Conservation (phyloP, 2,888 invertebrate species). For the Pristionchus fissidentatus region DNA sequence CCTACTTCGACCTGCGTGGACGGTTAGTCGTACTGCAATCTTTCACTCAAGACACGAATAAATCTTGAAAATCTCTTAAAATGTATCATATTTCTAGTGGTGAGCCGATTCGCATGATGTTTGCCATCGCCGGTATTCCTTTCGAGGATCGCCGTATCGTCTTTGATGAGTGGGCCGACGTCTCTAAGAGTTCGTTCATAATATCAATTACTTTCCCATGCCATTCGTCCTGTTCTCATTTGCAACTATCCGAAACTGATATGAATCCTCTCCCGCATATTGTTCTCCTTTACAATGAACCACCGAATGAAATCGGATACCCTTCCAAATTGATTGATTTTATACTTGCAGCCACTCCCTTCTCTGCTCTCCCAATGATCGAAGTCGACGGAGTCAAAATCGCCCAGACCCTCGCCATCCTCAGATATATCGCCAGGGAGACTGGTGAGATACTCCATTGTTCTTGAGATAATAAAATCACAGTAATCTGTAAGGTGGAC, state of each 20-base stretch:
- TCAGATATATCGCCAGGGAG: conserved; percentile 17
- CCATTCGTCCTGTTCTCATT: no score
- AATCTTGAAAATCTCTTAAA: neutral
- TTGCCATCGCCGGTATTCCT: neutral
- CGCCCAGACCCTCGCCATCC: conserved; percentile 20
- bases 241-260: no score
- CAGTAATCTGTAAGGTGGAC: neutral
- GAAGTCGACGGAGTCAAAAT: conserved; percentile 10
- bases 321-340: neutral
- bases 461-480: neutral
- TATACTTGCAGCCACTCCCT: neutral
- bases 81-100: neutral
- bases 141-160: neutral
- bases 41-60: neutral
- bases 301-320: neutral
- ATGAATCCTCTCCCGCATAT: no score
- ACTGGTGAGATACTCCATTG: neutral
- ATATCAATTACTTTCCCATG: neutral
- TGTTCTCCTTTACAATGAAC: neutral
- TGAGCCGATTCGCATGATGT: conserved; percentile 40
- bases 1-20: conserved; percentile 36
- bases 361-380: neutral
- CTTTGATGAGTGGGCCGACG: neutral
- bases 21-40: neutral
- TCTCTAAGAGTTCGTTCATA: neutral